These are phyloP conservation scores for Busseola fusca DNA, from an alignment of 2,888 invertebrate species.

Conservation along the genomic window DNA sequence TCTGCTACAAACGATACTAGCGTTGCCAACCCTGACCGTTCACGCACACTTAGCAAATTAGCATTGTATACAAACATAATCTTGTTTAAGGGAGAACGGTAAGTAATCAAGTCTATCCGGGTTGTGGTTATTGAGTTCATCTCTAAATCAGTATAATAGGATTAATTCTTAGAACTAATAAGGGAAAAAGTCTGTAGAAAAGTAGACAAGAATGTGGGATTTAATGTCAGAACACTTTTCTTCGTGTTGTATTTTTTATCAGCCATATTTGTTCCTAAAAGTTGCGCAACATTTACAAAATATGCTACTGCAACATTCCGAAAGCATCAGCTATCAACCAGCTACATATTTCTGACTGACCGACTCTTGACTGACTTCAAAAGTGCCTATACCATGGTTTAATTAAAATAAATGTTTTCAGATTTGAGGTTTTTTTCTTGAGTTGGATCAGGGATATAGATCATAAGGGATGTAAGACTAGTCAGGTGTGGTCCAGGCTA, in stretches of 20 bases:
- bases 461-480: not conserved
- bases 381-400: not conserved
- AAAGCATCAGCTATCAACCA: not conserved
- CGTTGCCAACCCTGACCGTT: conserved; percentile 31
- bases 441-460: too few species aligned
- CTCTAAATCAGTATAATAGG: conserved; percentile 22
- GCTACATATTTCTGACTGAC: not conserved
- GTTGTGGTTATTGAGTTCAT: conserved; percentile 32
- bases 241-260: not conserved
- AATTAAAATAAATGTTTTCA: not conserved
- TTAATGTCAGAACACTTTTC: not conserved
- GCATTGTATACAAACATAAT: conserved; percentile 31
- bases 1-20: not conserved
- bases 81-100: conserved; percentile 27
- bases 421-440: too few species aligned
- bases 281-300: not conserved
- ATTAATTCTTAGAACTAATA: conserved; percentile 12
- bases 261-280: not conserved
- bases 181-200: not conserved
- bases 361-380: not conserved
- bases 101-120: conserved; percentile 41
- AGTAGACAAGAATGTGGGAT: not conserved
- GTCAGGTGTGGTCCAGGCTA: too few species aligned
- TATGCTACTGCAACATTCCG: not conserved
- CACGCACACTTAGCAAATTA: conserved; percentile 43